Evolutionary conservation across 1,140 invertebrate species (phyloP).

Genomic region (Camponotus floridanus): DNA sequence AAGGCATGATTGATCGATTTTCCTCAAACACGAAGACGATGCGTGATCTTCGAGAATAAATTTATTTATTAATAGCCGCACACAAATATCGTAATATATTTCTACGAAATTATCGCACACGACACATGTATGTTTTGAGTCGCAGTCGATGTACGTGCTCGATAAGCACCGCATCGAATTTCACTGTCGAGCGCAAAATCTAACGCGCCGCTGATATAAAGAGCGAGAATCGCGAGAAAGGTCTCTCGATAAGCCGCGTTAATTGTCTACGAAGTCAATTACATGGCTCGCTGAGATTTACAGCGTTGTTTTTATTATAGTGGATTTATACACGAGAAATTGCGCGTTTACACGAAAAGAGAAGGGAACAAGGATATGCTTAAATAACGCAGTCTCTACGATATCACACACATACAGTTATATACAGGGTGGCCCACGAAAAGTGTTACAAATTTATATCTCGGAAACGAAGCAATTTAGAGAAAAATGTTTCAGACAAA

Average conservation of each 20-base stretch:
- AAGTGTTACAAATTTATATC: no score
- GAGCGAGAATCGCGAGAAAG: not conserved
- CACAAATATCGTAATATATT: not conserved
- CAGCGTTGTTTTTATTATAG: not conserved
- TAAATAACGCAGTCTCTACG: not conserved
- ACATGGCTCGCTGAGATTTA: not conserved
- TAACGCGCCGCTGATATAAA: not conserved
- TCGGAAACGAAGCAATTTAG: no score
- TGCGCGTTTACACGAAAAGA: no score
- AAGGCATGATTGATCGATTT: not conserved
- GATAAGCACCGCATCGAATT: constrained; percentile 48
- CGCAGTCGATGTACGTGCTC: constrained; percentile 46
- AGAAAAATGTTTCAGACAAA: no score
- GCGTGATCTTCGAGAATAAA: not conserved
- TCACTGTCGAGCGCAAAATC: constrained; percentile 12
- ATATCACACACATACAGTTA: not conserved
- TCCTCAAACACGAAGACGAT: not conserved
- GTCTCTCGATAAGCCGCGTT: not conserved
- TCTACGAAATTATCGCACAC: constrained; percentile 16
- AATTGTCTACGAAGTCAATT: not conserved
- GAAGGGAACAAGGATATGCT: not conserved
- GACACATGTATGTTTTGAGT: not conserved
- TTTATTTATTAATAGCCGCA: not conserved
- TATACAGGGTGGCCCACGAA: no score
- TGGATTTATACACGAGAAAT: not conserved